A percentile compares a stretch with the other conserved stretches of the same genome.
Evolutionary conservation across 2,888 invertebrate species (phyloP).

Genomic region (Acleris cristana): DNA sequence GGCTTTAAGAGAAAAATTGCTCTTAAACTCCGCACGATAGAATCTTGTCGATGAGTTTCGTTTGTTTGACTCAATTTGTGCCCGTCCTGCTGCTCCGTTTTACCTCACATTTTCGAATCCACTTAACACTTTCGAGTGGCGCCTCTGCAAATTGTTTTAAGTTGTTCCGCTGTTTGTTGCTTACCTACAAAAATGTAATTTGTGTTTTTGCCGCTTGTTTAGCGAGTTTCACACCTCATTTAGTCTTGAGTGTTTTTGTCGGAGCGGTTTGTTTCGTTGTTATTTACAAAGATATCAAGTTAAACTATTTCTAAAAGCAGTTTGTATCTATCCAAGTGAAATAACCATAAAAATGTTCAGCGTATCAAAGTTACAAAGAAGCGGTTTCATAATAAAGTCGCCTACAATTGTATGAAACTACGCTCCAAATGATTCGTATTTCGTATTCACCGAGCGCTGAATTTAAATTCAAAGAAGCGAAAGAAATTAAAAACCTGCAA

Average conservation of each 20-base stretch:
- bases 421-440: constrained; percentile 54
- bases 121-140: constrained; percentile 71
- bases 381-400: constrained; percentile 36
- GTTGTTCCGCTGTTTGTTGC: constrained; percentile 58
- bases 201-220: constrained; percentile 54
- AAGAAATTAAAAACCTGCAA: constrained; percentile 69
- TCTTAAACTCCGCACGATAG: constrained; percentile 78
- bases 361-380: constrained; percentile 7
- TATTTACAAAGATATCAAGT: neutral
- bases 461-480: constrained; percentile 61
- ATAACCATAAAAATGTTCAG: constrained; percentile 1
- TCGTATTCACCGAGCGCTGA: constrained; percentile 60
- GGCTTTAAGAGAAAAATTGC: constrained; percentile 83
- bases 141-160: constrained; percentile 66
- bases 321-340: too few species aligned
- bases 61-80: constrained; percentile 73
- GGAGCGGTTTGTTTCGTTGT: constrained; percentile 48
- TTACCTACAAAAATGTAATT: constrained; percentile 69
- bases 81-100: constrained; percentile 45
- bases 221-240: constrained; percentile 56
- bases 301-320: too few species aligned
- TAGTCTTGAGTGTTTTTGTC: constrained; percentile 52
- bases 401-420: constrained; percentile 54
- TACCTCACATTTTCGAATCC: constrained; percentile 65
- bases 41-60: constrained; percentile 78